A percentile compares a stretch with the other conserved stretches of the same genome.
Conservation (phyloP, 1,140 invertebrate species). For the Tenebrio molitor region DNA sequence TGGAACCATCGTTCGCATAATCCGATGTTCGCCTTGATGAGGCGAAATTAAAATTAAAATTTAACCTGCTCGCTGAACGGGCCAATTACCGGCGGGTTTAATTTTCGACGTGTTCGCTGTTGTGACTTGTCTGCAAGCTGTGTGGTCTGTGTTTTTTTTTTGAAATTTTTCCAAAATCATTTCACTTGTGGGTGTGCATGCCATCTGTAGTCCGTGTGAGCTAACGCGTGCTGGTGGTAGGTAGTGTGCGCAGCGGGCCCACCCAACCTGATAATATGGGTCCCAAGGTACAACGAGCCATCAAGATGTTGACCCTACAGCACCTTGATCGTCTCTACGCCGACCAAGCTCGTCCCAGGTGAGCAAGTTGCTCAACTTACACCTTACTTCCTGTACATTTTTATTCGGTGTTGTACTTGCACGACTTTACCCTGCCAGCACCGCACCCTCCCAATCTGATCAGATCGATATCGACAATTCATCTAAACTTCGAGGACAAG, state of each 20-base stretch:
- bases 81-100: not conserved
- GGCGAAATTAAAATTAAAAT: constrained; percentile 4
- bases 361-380: constrained; percentile 52
- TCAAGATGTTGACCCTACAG: constrained; percentile 64
- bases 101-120: not conserved
- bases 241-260: constrained; percentile 63
- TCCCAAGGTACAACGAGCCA: constrained; percentile 63
- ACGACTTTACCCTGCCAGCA: too few relatives aligned
- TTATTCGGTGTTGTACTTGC: too few relatives aligned
- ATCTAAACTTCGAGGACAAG: too few relatives aligned
- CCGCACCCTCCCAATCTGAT: too few relatives aligned
- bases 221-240: constrained; percentile 64
- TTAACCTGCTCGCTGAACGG: not conserved
- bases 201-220: constrained; percentile 43
- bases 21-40: not conserved
- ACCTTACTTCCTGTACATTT: too few relatives aligned
- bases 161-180: constrained; percentile 13
- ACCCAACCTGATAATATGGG: constrained; percentile 57
- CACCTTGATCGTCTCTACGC: constrained; percentile 63
- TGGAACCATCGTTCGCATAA: not conserved
- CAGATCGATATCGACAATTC: too few relatives aligned
- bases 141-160: constrained; percentile 7
- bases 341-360: constrained; percentile 63
- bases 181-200: constrained; percentile 48
- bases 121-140: constrained; percentile 7